phyloP scores from a whole-genome alignment of 2,113 vertebrate species.

The Struthio camelus region DNA sequence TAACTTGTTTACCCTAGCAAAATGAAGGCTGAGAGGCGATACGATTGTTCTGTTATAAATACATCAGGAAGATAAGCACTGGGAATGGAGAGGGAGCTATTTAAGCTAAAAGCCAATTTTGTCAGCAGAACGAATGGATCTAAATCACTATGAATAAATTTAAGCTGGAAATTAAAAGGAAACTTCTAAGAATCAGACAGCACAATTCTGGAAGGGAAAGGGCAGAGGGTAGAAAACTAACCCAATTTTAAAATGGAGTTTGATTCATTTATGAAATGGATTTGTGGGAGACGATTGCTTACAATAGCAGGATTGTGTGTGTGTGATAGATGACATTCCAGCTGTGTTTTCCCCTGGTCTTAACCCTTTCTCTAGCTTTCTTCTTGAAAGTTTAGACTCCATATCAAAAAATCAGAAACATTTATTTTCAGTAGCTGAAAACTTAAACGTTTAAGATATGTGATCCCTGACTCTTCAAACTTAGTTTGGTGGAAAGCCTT shows the following conservation, averaged over 20 bases:
- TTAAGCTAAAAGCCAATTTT: constrained; percentile 38
- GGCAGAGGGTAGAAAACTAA: not conserved
- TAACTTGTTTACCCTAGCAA: constrained; percentile 6
- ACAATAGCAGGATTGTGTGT: not conserved
- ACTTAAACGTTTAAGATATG: not conserved
- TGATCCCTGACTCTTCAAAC: not conserved
- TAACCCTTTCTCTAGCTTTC: not conserved
- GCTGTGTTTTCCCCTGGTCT: not conserved
- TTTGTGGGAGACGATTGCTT: not conserved
- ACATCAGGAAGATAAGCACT: constrained; percentile 13
- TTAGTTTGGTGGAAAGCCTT: not conserved
- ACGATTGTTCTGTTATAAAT: constrained; percentile 33
- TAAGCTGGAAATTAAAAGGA: constrained; percentile 44
- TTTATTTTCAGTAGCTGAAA: not conserved
- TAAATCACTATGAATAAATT: constrained; percentile 37
- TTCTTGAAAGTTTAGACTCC: not conserved
- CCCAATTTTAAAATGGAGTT: not conserved
- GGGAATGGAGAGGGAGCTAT: not conserved
- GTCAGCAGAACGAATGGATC: constrained; percentile 46
- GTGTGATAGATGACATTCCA: not conserved
- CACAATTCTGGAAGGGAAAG: not conserved
- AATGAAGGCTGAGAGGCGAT: constrained; percentile 45
- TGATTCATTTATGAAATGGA: not conserved
- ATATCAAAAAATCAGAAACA: not conserved
- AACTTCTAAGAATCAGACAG: constrained; percentile 19